Evolutionary conservation across 2,113 vertebrate genomes (phyloP), one percentile per base, ranked within the genome.

Genomic region (Ameiurus melas): DNA sequence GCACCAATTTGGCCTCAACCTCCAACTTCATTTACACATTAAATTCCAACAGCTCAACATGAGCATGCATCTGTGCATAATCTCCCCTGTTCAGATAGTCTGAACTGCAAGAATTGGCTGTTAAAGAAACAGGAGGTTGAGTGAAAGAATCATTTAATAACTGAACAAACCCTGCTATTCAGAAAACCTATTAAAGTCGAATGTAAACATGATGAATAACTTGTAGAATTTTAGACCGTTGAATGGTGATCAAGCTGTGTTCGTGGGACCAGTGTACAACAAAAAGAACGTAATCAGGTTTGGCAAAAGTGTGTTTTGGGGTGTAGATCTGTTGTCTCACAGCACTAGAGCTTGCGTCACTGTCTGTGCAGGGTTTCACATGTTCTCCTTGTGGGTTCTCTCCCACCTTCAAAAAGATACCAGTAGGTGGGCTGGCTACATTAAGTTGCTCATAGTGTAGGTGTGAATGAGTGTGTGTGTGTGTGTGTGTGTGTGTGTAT

Each of bases 1-100:
- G 55, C 79, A 81, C 62, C 66, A 87, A 73, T 83, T 75, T 87
- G 86, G 66, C 86, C 57, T 62, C 36, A 58, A 62, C 51, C 64
- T 73, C 66, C 53, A 64, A 83, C 33, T 73, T 87, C 68, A 87
- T 87, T 87, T 87, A 58, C 86, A 83, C 86, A 47, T 87, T 83
- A 83, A 83, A 73, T 22, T 73, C 79, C 66, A 30, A 83, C 57
- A 82, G 78, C 86, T 83, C 78, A 87, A 87, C 79, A 73, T 53
- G 53, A 83, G 81, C 80, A 87, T 73, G 66, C 79, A 58, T 82
- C 86, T 70, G 55, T 71, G 30, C 68, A 83, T 73, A 83, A 87
- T 75, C 25, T 73, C 47, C 25, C 33, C 17, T n/a, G 68, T 47
- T 81, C 53, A n/a, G 47, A 55, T 9, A 47, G 68, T 60, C 75